Percentiles rank a stretch among this genome's conserved stretches.
These are phyloP conservation scores for Oxystoma pomonae DNA, from an alignment of 2,888 invertebrate genomes.

Conservation along the genomic window DNA sequence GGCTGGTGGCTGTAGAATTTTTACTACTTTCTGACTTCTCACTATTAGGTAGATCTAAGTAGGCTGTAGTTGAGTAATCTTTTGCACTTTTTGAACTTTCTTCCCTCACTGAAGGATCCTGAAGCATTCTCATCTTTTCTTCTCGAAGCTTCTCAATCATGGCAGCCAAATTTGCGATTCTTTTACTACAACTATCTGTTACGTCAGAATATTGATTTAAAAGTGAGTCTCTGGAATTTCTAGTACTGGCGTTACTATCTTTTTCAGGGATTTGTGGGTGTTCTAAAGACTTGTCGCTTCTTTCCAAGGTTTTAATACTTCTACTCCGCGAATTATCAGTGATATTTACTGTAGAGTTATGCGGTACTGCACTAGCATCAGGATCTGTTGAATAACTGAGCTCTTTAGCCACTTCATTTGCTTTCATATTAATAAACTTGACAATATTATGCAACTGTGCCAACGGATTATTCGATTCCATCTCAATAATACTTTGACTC, in stretches of 20 bases:
- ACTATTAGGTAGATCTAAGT: slow-evolving; percentile 35
- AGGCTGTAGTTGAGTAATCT: slow-evolving; percentile 40
- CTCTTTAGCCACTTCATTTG: slow-evolving; percentile 29
- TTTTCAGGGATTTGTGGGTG: slow-evolving; percentile 14
- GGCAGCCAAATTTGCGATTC: slow-evolving; percentile 54
- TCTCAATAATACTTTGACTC: slow-evolving; percentile 48
- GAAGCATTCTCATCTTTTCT: slow-evolving; percentile 50
- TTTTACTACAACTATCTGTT: slow-evolving; percentile 53
- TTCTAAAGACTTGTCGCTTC: neutral
- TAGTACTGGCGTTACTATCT: slow-evolving; percentile 24
- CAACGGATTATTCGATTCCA: slow-evolving; percentile 41
- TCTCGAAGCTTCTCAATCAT: slow-evolving; percentile 57
- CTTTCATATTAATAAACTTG: slow-evolving; percentile 33
- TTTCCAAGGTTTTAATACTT: neutral
- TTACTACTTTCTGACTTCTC: slow-evolving; percentile 23
- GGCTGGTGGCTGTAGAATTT: slow-evolving; percentile 23
- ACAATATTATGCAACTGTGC: slow-evolving; percentile 26
- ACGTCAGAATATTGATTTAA: slow-evolving; percentile 48
- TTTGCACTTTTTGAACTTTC: slow-evolving; percentile 26
- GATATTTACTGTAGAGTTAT: slow-evolving; percentile 7
- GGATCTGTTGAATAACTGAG: slow-evolving; percentile 26
- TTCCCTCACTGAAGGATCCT: slow-evolving; percentile 33
- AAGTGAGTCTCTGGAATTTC: slow-evolving; percentile 19
- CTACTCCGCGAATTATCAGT: neutral
- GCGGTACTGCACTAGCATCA: slow-evolving; percentile 10